phyloP scores from a whole-genome alignment of 2,797 vertebrate genomes.

The Semaprochilodus insignis region DNA sequence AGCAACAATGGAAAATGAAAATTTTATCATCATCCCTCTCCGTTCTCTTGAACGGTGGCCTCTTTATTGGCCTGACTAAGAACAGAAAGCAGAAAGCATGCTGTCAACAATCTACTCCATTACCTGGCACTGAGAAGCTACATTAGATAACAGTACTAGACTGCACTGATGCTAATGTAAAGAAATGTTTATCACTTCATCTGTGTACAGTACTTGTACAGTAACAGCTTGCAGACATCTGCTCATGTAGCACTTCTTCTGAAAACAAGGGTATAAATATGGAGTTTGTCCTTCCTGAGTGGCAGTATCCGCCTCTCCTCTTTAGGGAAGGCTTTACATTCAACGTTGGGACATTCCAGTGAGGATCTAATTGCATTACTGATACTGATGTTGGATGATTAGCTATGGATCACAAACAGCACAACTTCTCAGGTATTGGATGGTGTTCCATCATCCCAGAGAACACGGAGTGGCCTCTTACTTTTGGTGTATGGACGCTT shows the following conservation, averaged over 20 bases:
- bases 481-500: not conserved
- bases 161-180: not conserved
- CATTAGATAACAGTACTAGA: not conserved
- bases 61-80: not conserved
- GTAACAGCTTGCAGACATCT: too few relatives aligned
- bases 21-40: not conserved
- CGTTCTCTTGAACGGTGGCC: not conserved
- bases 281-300: not conserved
- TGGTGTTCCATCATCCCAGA: not conserved
- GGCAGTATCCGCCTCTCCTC: not conserved
- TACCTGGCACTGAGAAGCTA: not conserved
- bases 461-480: too few relatives aligned
- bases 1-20: not conserved
- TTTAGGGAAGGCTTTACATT: not conserved
- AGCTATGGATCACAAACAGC: not conserved
- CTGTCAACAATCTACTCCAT: too few relatives aligned
- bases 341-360: not conserved
- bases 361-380: not conserved
- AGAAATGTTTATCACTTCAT: too few relatives aligned
- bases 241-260: too few relatives aligned
- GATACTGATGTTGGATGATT: not conserved
- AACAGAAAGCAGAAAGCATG: not conserved
- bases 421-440: not conserved
- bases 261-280: too few relatives aligned
- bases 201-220: too few relatives aligned